Percentiles rank a stretch among this genome's conserved stretches.
Evolutionary conservation across 2,888 invertebrate species (phyloP).

Genomic region (Ectemnius cavifrons): DNA sequence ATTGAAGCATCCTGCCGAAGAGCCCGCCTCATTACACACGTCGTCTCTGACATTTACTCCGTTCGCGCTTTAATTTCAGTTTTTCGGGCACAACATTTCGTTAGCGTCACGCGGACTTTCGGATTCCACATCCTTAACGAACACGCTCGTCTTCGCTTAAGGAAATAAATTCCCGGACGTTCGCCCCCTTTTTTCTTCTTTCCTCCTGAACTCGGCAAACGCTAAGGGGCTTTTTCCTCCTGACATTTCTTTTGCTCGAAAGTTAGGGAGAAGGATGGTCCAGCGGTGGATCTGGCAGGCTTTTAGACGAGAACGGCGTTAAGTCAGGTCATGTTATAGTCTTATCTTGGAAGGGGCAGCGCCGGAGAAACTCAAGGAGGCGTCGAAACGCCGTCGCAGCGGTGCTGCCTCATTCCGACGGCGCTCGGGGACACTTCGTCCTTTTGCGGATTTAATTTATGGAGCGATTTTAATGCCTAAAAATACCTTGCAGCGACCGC

Average conservation of each 20-base stretch:
- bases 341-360: constrained; percentile 67
- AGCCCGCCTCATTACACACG: constrained; percentile 21
- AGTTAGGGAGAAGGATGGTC: background rate
- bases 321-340: constrained; percentile 74
- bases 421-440: constrained; percentile 49
- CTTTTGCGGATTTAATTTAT: constrained; percentile 74
- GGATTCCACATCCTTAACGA: background rate
- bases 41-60: constrained; percentile 37
- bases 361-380: constrained; percentile 64
- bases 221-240: constrained; percentile 1
- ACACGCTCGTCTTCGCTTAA: background rate
- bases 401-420: constrained; percentile 64
- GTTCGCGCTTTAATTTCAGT: background rate
- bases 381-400: constrained; percentile 57
- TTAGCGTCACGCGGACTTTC: background rate
- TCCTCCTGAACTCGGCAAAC: background rate
- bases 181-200: background rate
- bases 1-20: constrained; percentile 29
- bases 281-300: background rate
- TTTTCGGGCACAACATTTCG: background rate
- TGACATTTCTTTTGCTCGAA: background rate
- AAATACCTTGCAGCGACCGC: constrained; percentile 66
- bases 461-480: constrained; percentile 75
- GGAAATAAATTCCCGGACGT: background rate
- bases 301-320: constrained; percentile 58